Evolutionary conservation across 2,888 invertebrate species (phyloP).

Genomic region (Ectobius pallidus): DNA sequence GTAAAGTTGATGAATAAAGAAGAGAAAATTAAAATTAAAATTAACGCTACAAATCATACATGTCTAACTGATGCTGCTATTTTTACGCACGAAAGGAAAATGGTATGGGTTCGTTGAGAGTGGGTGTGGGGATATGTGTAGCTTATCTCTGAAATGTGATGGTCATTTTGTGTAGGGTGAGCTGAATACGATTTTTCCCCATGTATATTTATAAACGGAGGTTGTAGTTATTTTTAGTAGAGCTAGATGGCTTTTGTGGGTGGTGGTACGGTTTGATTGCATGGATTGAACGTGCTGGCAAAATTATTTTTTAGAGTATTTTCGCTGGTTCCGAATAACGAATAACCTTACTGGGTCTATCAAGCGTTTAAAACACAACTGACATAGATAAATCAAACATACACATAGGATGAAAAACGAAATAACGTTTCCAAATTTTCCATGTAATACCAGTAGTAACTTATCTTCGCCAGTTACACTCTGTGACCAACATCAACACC

Average conservation of each 20-base stretch:
- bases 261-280: background rate
- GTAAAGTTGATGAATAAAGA: slow-evolving; percentile 42
- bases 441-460: background rate
- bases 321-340: background rate
- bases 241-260: background rate
- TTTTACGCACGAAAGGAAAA: slow-evolving; percentile 19
- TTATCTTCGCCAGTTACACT: background rate
- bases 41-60: slow-evolving; percentile 35
- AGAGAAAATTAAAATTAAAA: slow-evolving; percentile 30
- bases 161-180: slow-evolving; percentile 16
- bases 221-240: slow-evolving; percentile 8
- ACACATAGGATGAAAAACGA: background rate
- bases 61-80: slow-evolving; percentile 12
- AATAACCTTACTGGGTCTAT: slow-evolving; percentile 11
- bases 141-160: slow-evolving; percentile 25
- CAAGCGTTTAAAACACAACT: background rate
- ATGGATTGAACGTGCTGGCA: background rate
- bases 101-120: background rate
- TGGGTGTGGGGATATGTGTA: background rate
- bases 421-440: background rate
- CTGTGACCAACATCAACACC: background rate
- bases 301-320: background rate
- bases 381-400: slow-evolving; percentile 1
- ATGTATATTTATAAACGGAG: slow-evolving; percentile 11
- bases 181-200: background rate